Evolutionary conservation across 1,140 invertebrate genomes (phyloP), one percentile per base, ranked within the genome.

Genomic region (Eumaeus atala): DNA sequence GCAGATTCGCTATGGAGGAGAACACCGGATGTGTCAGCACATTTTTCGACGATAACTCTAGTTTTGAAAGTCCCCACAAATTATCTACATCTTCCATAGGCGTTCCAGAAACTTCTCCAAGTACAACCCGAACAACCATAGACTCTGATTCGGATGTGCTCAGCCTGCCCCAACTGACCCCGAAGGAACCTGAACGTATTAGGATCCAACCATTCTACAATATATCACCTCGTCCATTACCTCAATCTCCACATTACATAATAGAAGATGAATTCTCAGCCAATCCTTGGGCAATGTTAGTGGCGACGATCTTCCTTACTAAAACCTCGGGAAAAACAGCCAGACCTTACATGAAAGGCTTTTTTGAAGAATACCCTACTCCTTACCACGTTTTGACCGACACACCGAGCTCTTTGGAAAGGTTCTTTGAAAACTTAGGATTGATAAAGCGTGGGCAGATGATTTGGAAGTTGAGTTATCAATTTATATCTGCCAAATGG

Each of bases 401-500:
- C 18, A 66, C 68, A 17, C 85, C 87, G 1, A 38, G 47, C 0
- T 65, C 76, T 3, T 67, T 90, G 40, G 89, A 89, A 61, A 67
- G 59, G 14, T 89, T 87, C 64, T 90, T 90, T 56, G 77, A 81
- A 14, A 87, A 75, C 11, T 55, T 90, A 16, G 89, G 89, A 0
- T 62, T 90, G 48, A 78, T 66, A 47, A 88, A 87, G 64, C 63
- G 89, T 36, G 85, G 80, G 1, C 60, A 70, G 17, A 89, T 89
- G 74, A 88, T 90, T 47, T 90, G 89, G 88, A 87, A 80, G 49
- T 76, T 90, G 62, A 87, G 81, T 37, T 80, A 89, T 64, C 88
- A 90, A 62, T 90, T 88, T 59, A 69, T 90, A 11, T 84, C 87
- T 5, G 87, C 88, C 33, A 87, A 86, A 65, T 90, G 89, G 89